Conservation (phyloP, 2,113 vertebrate species). For the Planiliza haematocheilus region DNA sequence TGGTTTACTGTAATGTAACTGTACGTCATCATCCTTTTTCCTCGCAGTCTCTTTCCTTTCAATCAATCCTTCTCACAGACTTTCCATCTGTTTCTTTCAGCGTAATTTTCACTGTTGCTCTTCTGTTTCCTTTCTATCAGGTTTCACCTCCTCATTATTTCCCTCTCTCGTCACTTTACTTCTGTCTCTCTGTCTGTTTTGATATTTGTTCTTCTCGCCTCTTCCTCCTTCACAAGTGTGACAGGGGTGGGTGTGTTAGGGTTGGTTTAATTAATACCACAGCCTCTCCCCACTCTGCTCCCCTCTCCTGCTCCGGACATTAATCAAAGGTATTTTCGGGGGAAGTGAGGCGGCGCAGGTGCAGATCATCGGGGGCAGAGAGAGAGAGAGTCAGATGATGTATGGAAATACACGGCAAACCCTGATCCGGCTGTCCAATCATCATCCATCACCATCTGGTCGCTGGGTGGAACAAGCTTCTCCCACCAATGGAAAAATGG, state of each 20-base stretch:
- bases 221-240: conserved; percentile 21
- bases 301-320: conserved; percentile 66
- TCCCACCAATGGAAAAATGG: conserved; percentile 67
- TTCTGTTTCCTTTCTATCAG: too few species aligned
- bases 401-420: conserved; percentile 78
- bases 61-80: too few species aligned
- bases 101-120: too few species aligned
- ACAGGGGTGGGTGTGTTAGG: conserved; percentile 45
- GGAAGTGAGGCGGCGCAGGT: conserved; percentile 76
- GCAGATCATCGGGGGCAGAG: conserved; percentile 68
- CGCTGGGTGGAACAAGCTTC: conserved; percentile 59
- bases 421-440: conserved; percentile 79
- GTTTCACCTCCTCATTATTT: not conserved
- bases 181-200: not conserved
- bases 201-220: conserved; percentile 11
- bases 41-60: too few species aligned
- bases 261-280: conserved; percentile 76
- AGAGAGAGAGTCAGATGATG: conserved; percentile 75
- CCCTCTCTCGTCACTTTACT: not conserved
- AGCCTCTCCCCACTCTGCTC: conserved; percentile 62
- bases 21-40: too few species aligned
- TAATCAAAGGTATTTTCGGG: conserved; percentile 81
- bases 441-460: conserved; percentile 79
- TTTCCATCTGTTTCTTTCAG: too few species aligned
- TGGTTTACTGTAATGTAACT: too few species aligned